Conservation (phyloP, 2,888 invertebrate genomes). For the Calliphora vomitoria region DNA sequence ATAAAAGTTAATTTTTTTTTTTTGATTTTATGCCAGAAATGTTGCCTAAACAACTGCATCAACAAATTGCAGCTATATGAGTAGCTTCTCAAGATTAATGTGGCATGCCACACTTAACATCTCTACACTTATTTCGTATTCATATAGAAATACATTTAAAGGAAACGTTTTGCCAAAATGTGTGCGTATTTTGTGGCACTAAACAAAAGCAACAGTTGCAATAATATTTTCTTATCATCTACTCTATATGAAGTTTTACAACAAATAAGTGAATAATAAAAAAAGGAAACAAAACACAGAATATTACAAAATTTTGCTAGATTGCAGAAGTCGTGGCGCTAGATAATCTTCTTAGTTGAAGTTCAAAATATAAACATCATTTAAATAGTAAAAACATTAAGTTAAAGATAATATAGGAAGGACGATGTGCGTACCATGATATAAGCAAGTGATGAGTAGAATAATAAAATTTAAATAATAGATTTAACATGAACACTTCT, state of each 20-base stretch:
- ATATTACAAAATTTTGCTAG: neutral
- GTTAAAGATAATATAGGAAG: neutral
- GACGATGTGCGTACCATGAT: neutral
- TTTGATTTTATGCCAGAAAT: neutral
- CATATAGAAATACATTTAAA: neutral
- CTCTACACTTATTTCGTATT: too few species aligned
- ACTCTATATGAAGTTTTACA: neutral
- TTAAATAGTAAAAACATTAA: conserved; percentile 40
- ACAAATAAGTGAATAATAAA: too few species aligned
- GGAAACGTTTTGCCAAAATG: conserved; percentile 1
- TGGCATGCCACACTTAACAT: neutral
- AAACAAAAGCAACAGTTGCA: conserved; percentile 62
- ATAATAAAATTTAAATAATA: conserved; percentile 62
- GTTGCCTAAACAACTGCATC: conserved; percentile 9
- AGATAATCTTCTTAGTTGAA: conserved; percentile 12
- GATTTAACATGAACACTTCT: conserved; percentile 57
- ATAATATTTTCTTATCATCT: conserved; percentile 54
- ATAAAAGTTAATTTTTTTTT: too few species aligned
- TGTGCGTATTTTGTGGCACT: conserved; percentile 33
- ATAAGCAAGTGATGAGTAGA: conserved; percentile 48
- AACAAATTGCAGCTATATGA: conserved; percentile 2
- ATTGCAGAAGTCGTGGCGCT: conserved; percentile 8
- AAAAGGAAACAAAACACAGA: neutral
- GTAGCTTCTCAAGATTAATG: neutral
- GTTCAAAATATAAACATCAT: conserved; percentile 42